phyloP scores from a whole-genome alignment of 1,140 invertebrate genomes.

The Wiebesia pumilae region DNA sequence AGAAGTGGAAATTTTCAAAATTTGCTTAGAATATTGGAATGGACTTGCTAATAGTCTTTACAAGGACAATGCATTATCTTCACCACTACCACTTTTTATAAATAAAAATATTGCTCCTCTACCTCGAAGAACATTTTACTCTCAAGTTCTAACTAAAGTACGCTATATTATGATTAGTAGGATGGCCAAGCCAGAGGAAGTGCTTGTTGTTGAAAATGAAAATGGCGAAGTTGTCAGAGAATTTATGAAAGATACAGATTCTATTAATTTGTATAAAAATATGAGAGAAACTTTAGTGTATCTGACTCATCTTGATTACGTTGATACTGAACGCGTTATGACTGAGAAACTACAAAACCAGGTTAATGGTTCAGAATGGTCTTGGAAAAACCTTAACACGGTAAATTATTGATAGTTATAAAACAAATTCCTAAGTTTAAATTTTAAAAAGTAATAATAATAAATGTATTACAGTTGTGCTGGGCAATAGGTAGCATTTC shows the following conservation, averaged over 20 bases:
- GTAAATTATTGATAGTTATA: constrained; percentile 68
- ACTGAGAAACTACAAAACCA: constrained; percentile 99
- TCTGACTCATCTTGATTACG: constrained; percentile 98
- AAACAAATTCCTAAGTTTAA: constrained; percentile 30
- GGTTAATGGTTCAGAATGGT: constrained; percentile 99
- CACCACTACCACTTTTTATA: constrained; percentile 68
- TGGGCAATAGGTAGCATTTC: constrained; percentile 99
- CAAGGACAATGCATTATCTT: constrained; percentile 80
- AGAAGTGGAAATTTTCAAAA: constrained; percentile 99
- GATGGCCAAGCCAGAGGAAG: constrained; percentile 99
- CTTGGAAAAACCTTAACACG: constrained; percentile 99
- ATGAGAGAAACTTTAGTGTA: constrained; percentile 99
- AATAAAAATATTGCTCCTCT: constrained; percentile 67
- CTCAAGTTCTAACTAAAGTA: constrained; percentile 89
- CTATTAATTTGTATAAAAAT: constrained; percentile 99
- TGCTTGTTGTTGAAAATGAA: constrained; percentile 99
- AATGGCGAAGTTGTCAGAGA: constrained; percentile 99
- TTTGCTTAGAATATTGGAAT: constrained; percentile 99
- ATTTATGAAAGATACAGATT: constrained; percentile 99
- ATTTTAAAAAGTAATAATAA: constrained; percentile 10
- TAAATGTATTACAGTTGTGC: constrained; percentile 81
- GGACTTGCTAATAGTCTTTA: constrained; percentile 93
- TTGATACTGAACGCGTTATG: constrained; percentile 99
- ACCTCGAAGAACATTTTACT: constrained; percentile 83
- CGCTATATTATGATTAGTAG: constrained; percentile 99